These are phyloP conservation scores for Dyspetes luteomarginatus DNA, from an alignment of 2,888 invertebrate genomes.

Conservation along the genomic window DNA sequence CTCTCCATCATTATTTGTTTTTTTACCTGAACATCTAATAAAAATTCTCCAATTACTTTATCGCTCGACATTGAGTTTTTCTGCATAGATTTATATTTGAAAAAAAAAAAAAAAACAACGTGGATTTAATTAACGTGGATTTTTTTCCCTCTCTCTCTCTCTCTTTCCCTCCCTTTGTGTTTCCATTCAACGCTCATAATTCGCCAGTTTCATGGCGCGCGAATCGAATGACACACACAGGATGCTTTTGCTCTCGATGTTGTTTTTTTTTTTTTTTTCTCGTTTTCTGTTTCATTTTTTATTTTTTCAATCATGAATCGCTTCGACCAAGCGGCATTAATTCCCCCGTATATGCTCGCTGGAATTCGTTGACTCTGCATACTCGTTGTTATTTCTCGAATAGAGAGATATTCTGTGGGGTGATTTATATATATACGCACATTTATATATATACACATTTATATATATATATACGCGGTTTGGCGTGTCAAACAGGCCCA, in stretches of 20 bases:
- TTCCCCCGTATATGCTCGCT: neutral
- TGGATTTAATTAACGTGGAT: neutral
- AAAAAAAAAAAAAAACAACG: too few relatives aligned
- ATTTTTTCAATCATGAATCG: slow-evolving; percentile 13
- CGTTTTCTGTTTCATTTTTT: neutral
- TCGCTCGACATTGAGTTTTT: too few relatives aligned
- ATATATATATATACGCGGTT: neutral
- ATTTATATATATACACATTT: neutral
- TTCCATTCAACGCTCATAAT: neutral
- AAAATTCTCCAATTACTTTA: too few relatives aligned
- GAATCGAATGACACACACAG: neutral
- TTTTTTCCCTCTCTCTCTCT: neutral
- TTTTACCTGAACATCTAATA: too few relatives aligned
- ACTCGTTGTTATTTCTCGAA: slow-evolving; percentile 15
- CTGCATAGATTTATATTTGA: too few relatives aligned
- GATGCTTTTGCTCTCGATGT: neutral
- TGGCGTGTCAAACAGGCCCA: slow-evolving; percentile 5
- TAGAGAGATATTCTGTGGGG: neutral
- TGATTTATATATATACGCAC: neutral
- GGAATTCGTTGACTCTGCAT: slow-evolving; percentile 8
- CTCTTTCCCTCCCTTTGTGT: neutral
- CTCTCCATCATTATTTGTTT: too few relatives aligned
- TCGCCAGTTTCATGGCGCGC: neutral
- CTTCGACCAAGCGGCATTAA: slow-evolving; percentile 23
- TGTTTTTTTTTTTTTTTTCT: neutral